These are phyloP conservation scores for Mythimna loreyi DNA, from an alignment of 2,888 invertebrate species.

Conservation along the genomic window DNA sequence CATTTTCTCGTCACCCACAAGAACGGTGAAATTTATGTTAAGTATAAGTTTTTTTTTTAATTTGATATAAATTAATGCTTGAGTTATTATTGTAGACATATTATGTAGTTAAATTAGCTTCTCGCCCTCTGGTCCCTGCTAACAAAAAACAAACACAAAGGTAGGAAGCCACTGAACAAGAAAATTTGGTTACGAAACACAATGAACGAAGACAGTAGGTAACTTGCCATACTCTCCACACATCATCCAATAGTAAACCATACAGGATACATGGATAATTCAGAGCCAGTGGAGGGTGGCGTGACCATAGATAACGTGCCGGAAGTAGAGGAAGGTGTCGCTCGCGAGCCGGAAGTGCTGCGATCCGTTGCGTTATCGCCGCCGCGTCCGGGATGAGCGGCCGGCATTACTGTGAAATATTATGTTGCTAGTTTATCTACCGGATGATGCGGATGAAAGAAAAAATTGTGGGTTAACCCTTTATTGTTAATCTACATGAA, in stretches of 20 bases:
- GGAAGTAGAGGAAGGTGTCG: constrained; percentile 76
- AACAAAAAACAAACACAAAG: too few relatives aligned
- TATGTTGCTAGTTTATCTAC: constrained; percentile 44
- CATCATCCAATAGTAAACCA: constrained; percentile 33
- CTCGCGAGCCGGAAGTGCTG: constrained; percentile 68
- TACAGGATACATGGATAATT: constrained; percentile 60
- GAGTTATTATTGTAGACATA: too few relatives aligned
- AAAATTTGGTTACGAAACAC: constrained; percentile 4
- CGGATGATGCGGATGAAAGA: constrained; percentile 20
- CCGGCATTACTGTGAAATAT: constrained; percentile 55
- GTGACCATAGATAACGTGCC: constrained; percentile 68
- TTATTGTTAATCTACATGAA: constrained; percentile 26
- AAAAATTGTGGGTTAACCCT: constrained; percentile 29
- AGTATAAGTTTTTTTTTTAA: too few relatives aligned
- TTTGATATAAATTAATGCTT: too few relatives aligned
- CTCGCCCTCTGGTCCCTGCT: too few relatives aligned
- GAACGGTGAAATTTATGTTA: too few relatives aligned
- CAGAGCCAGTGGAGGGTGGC: constrained; percentile 57
- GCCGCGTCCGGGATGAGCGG: constrained; percentile 57
- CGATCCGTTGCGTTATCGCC: constrained; percentile 74
- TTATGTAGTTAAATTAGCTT: too few relatives aligned
- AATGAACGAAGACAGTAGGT: constrained; percentile 11
- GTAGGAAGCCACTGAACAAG: too few relatives aligned
- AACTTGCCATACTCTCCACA: constrained; percentile 13
- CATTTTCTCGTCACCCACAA: too few relatives aligned